phyloP scores from a whole-genome alignment of 2,113 vertebrate species.

The Galemys pyrenaicus region DNA sequence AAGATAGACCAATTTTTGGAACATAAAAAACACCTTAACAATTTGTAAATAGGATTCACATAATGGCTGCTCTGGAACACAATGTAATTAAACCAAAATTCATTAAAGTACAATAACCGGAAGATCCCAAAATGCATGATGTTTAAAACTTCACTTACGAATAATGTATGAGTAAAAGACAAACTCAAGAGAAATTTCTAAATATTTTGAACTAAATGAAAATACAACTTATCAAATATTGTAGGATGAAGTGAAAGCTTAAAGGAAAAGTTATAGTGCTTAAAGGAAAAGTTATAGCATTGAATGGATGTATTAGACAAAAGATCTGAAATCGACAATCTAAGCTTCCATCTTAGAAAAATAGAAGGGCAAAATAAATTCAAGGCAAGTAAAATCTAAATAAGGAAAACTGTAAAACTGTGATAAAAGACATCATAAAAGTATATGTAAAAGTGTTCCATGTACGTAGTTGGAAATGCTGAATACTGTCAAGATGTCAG shows the following conservation, averaged over 20 bases:
- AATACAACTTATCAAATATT: no score
- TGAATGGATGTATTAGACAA: not conserved
- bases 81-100: not conserved
- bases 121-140: not conserved
- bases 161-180: not conserved
- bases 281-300: no score
- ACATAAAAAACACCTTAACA: constrained; percentile 18
- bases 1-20: not conserved
- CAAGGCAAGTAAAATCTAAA: not conserved
- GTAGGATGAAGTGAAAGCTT: no score
- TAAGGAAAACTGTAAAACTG: not conserved
- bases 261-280: no score
- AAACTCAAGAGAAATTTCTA: not conserved
- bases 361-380: not conserved
- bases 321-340: constrained; percentile 30
- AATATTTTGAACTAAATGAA: constrained; percentile 17
- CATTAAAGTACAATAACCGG: not conserved
- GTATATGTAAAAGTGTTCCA: not conserved
- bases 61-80: not conserved
- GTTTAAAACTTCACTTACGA: not conserved
- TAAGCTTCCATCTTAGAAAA: constrained; percentile 19
- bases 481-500: not conserved
- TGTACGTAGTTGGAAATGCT: not conserved
- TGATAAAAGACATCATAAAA: not conserved
- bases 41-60: not conserved